Evolutionary conservation across 1,140 invertebrate genomes (phyloP).

Genomic region (Carposina sasakii): DNA sequence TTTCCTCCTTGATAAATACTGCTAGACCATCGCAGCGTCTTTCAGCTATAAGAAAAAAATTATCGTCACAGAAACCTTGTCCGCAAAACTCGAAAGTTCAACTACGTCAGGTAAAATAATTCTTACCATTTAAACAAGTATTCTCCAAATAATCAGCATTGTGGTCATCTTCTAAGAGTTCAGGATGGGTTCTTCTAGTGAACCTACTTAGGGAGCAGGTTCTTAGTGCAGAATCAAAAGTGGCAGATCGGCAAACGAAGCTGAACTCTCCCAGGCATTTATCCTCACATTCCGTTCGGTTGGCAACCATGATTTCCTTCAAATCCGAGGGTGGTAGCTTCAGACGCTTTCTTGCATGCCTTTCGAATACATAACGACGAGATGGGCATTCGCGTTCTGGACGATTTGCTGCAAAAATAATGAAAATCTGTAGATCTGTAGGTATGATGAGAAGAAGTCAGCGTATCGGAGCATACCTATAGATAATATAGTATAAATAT

Average conservation of each 20-base stretch:
- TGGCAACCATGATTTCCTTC: slow-evolving; percentile 85
- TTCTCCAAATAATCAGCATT: slow-evolving; percentile 94
- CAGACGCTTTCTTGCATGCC: slow-evolving; percentile 87
- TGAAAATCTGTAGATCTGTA: too few relatives aligned
- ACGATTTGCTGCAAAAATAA: slow-evolving; percentile 78
- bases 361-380: slow-evolving; percentile 88
- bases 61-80: background rate
- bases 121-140: slow-evolving; percentile 88
- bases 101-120: background rate
- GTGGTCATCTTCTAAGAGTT: slow-evolving; percentile 86
- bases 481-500: too few relatives aligned
- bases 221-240: slow-evolving; percentile 82
- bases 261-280: slow-evolving; percentile 91
- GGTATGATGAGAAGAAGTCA: too few relatives aligned
- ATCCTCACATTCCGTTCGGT: slow-evolving; percentile 91
- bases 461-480: too few relatives aligned
- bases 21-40: slow-evolving; percentile 87
- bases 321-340: slow-evolving; percentile 84
- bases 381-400: slow-evolving; percentile 91
- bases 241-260: slow-evolving; percentile 89
- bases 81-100: background rate
- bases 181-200: slow-evolving; percentile 88
- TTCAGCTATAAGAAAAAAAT: slow-evolving; percentile 75
- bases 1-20: slow-evolving; percentile 91
- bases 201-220: slow-evolving; percentile 86